Conservation (phyloP, 2,797 vertebrate species). For the Bucorvus abyssinicus region DNA sequence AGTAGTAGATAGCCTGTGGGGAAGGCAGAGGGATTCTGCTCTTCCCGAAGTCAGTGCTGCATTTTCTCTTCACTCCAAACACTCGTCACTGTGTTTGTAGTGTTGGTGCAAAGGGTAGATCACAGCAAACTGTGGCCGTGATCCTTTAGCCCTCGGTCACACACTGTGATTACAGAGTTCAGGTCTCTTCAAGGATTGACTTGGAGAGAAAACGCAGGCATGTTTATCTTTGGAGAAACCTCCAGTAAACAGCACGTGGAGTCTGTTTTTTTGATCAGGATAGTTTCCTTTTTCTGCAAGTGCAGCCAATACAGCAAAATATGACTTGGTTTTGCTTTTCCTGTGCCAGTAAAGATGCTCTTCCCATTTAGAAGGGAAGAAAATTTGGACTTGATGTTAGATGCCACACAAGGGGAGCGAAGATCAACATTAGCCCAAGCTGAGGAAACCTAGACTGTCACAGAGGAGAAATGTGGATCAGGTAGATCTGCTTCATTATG, state of each 20-base stretch:
- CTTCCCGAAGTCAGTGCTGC: fast-evolving
- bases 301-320: background rate
- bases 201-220: background rate
- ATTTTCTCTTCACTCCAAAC: background rate
- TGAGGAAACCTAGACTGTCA: background rate
- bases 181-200: background rate
- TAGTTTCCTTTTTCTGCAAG: background rate
- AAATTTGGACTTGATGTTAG: background rate
- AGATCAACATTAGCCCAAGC: background rate
- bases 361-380: background rate
- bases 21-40: background rate
- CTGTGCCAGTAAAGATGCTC: background rate
- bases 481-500: background rate
- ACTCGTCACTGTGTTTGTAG: background rate
- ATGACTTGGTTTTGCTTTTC: background rate
- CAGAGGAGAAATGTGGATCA: background rate
- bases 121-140: background rate
- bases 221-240: background rate
- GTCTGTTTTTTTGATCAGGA: background rate
- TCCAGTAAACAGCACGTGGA: background rate
- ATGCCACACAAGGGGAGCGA: background rate
- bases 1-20: background rate
- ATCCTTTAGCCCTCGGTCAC: background rate
- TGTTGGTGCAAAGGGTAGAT: background rate
- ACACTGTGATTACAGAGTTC: background rate